Evolutionary conservation across 2,888 invertebrate genomes (phyloP).

Genomic region (Microctonus brassicae): DNA sequence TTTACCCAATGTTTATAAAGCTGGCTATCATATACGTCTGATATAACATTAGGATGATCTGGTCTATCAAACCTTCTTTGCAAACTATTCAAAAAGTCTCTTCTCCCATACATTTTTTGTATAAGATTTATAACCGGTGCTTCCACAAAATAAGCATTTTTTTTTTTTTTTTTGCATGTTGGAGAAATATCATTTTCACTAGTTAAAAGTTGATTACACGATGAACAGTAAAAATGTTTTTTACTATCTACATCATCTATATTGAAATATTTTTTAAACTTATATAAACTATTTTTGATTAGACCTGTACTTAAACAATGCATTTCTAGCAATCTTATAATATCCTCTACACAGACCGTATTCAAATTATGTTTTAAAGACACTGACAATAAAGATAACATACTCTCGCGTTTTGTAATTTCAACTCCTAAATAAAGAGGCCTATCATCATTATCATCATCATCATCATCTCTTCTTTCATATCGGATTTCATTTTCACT

Average conservation of each 20-base stretch:
- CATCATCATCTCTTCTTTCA: background rate
- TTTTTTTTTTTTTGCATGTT: constrained; percentile 2
- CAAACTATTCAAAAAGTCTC: constrained; percentile 6
- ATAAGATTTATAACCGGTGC: constrained; percentile 16
- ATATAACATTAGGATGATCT: background rate
- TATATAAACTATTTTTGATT: constrained; percentile 16
- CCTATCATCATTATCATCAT: background rate
- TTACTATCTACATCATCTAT: background rate
- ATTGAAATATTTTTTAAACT: constrained; percentile 26
- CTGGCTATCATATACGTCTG: constrained; percentile 26
- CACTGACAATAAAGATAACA: constrained; percentile 15
- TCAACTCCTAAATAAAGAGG: constrained; percentile 14
- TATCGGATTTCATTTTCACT: background rate
- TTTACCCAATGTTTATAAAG: constrained; percentile 1
- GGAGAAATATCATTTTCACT: constrained; percentile 2
- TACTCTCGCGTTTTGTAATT: constrained; percentile 18
- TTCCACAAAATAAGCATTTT: constrained; percentile 18
- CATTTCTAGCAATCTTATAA: constrained; percentile 8
- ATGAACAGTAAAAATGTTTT: constrained; percentile 26
- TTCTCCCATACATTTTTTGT: constrained; percentile 10
- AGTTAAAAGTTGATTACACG: background rate
- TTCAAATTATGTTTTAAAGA: constrained; percentile 10
- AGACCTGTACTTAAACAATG: constrained; percentile 10
- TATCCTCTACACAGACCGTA: constrained; percentile 9
- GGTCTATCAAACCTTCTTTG: constrained; percentile 14